Conservation (phyloP, 2,113 vertebrate species). For the Pachycephala philippinensis region DNA sequence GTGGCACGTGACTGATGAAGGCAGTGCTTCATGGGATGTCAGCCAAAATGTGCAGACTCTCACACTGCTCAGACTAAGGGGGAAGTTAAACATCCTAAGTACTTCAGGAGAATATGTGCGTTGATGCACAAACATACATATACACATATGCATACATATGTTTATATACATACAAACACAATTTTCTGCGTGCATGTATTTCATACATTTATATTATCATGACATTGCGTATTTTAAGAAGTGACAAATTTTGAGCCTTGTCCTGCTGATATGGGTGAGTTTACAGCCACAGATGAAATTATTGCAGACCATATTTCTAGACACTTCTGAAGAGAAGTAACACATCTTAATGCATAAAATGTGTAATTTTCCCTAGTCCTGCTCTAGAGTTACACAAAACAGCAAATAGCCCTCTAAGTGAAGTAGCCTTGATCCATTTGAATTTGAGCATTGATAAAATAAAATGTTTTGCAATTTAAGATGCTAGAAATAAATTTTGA, state of each 20-base stretch:
- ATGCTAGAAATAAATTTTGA: slow-evolving; percentile 3
- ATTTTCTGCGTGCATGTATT: background rate
- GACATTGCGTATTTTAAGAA: background rate
- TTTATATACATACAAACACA: background rate
- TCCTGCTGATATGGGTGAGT: background rate
- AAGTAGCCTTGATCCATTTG: background rate
- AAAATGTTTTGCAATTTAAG: background rate
- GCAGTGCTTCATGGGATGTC: background rate
- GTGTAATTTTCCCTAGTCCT: background rate
- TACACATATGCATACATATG: background rate
- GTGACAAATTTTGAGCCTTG: background rate
- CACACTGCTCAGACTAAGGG: background rate
- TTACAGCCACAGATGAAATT: background rate
- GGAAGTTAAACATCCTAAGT: background rate
- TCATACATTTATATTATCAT: background rate
- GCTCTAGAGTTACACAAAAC: background rate
- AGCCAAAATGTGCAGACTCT: background rate
- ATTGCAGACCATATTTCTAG: background rate
- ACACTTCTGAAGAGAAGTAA: background rate
- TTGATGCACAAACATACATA: background rate
- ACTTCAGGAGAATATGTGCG: background rate
- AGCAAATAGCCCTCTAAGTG: background rate
- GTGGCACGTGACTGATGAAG: background rate
- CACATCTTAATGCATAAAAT: background rate
- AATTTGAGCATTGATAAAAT: background rate